A percentile compares a stretch with the other conserved stretches of the same genome.
Conservation (phyloP, 2,113 vertebrate species). For the Dipodomys ordii region DNA sequence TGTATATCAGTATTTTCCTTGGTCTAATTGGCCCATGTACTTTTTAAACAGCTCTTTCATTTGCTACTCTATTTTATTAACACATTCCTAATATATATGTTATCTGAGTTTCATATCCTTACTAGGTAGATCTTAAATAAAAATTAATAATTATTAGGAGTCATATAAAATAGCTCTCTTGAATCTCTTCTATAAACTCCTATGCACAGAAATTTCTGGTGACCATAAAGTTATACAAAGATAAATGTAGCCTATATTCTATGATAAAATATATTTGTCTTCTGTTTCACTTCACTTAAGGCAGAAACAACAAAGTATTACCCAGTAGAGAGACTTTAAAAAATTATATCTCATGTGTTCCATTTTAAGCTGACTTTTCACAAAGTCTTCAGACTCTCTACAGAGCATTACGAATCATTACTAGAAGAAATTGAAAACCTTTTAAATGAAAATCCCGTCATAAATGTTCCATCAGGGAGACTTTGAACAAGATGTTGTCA, state of each 20-base stretch:
- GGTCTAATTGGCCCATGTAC: neutral
- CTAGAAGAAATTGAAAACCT: neutral
- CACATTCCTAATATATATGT: neutral
- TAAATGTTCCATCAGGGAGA: neutral
- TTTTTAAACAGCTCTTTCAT: neutral
- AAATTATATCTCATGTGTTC: neutral
- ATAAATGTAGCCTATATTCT: neutral
- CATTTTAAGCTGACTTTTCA: constrained; percentile 44
- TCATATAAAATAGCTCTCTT: neutral
- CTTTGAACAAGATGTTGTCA: neutral
- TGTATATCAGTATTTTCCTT: neutral
- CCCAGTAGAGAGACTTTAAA: neutral
- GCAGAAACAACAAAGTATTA: constrained; percentile 11
- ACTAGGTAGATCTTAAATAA: neutral
- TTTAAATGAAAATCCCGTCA: constrained; percentile 22
- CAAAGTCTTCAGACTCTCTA: neutral
- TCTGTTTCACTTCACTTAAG: constrained; percentile 9
- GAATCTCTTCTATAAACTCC: neutral
- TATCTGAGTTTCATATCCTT: neutral
- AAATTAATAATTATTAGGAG: neutral
- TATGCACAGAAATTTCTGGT: neutral
- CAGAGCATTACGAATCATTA: neutral
- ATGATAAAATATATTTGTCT: neutral
- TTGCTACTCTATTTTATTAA: neutral
- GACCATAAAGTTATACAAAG: neutral